phyloP scores from a whole-genome alignment of 2,888 invertebrate genomes.

The Eilema sororculum region DNA sequence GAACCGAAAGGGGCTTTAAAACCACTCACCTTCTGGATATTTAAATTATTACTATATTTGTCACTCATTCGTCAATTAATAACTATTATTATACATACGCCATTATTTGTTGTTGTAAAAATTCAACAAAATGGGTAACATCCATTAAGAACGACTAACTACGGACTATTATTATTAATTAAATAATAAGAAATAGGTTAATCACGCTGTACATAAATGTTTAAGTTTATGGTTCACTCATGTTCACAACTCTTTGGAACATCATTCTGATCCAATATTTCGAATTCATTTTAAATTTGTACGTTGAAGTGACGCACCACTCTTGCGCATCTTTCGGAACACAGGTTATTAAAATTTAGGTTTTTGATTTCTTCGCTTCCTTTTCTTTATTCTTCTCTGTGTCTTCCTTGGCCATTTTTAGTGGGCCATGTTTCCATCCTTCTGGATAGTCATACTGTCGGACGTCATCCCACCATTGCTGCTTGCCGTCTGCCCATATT shows the following conservation, averaged over 20 bases:
- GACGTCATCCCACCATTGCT: conserved; percentile 91
- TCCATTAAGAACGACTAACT: not conserved
- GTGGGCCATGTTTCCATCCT: conserved; percentile 77
- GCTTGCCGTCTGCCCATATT: conserved; percentile 90
- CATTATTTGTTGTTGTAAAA: conserved; percentile 3
- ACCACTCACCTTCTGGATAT: conserved; percentile 1
- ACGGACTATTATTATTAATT: conserved; percentile 1
- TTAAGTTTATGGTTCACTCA: not conserved
- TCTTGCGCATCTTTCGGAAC: not conserved
- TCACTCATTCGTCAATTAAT: conserved; percentile 1
- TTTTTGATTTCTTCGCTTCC: conserved; percentile 58
- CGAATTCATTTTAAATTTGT: not conserved
- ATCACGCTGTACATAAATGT: conserved; percentile 1
- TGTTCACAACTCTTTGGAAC: conserved; percentile 2
- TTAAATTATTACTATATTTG: not conserved
- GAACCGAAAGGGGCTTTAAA: conserved; percentile 4
- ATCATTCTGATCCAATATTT: not conserved
- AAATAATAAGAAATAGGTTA: not conserved
- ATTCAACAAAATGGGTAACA: not conserved
- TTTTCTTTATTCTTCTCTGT: conserved; percentile 76
- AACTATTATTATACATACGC: not conserved
- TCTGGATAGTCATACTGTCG: conserved; percentile 81
- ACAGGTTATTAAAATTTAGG: conserved; percentile 25
- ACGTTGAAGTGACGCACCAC: not conserved
- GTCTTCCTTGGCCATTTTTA: conserved; percentile 67